These are phyloP conservation scores for Eupithecia abbreviata DNA, from an alignment of 2,888 invertebrate species.

Conservation along the genomic window DNA sequence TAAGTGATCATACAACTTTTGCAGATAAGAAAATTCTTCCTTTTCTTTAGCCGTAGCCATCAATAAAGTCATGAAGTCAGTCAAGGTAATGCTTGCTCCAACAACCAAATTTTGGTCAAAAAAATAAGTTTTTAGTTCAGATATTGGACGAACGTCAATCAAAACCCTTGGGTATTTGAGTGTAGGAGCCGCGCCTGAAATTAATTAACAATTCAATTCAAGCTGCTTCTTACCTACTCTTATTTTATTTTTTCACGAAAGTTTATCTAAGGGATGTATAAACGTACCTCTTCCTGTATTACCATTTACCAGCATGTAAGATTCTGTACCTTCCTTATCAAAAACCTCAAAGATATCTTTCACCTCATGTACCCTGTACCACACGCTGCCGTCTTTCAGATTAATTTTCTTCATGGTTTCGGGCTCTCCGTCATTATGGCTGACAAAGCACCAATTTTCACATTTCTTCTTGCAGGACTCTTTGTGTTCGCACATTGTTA, in stretches of 20 bases:
- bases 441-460: conserved; percentile 61
- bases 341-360: conserved; percentile 79
- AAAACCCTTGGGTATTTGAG: conserved; percentile 76
- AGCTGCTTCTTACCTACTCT: conserved; percentile 83
- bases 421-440: conserved; percentile 50
- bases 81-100: conserved; percentile 85
- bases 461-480: conserved; percentile 64
- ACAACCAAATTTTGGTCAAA: conserved; percentile 77
- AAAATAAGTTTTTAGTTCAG: conserved; percentile 78
- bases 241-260: conserved; percentile 86
- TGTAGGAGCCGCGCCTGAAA: conserved; percentile 75
- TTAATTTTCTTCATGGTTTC: conserved; percentile 53
- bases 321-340: conserved; percentile 62
- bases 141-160: conserved; percentile 86
- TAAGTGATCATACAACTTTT: conserved; percentile 85
- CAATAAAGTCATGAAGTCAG: conserved; percentile 81
- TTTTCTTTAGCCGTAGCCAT: conserved; percentile 55
- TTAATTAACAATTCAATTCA: background rate
- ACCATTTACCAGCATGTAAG: conserved; percentile 87
- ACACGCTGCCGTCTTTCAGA: conserved; percentile 69
- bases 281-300: conserved; percentile 88
- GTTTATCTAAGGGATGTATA: conserved; percentile 59
- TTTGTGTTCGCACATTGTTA: conserved; percentile 52
- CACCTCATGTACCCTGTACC: conserved; percentile 81
- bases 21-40: conserved; percentile 84